Percentiles rank a stretch among this genome's conserved stretches.
Conservation (phyloP, 1,140 invertebrate genomes). For the Drosophila arawakana region DNA sequence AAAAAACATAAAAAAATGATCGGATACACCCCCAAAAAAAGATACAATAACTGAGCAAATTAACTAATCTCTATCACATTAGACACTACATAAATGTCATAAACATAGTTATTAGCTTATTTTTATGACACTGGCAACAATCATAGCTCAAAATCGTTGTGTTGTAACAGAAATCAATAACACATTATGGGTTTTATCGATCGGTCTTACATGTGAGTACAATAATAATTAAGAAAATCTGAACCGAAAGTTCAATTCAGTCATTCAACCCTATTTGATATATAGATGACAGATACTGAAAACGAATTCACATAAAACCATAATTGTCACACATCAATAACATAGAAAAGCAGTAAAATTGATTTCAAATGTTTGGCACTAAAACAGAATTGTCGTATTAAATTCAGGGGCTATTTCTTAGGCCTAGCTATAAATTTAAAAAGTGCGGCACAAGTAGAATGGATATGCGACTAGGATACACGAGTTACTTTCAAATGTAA, state of each 20-base stretch:
- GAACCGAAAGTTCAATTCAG: background rate
- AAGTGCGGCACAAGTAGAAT: background rate
- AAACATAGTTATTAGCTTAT: conserved; percentile 2
- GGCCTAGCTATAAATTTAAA: background rate
- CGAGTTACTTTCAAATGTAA: too few species aligned
- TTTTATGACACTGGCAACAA: conserved; percentile 8
- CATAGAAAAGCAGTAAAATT: conserved; percentile 47
- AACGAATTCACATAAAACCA: conserved; percentile 57
- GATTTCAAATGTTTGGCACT: conserved; percentile 31
- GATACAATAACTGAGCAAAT: background rate
- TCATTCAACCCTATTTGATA: background rate
- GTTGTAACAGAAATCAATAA: background rate
- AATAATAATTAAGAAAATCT: conserved; percentile 1
- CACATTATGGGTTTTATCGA: conserved; percentile 12
- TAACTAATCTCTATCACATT: background rate
- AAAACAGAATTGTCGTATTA: background rate
- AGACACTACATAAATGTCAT: background rate
- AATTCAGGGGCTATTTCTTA: too few species aligned
- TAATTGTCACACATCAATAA: conserved; percentile 54
- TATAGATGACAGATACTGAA: conserved; percentile 44
- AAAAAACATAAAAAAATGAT: too few species aligned
- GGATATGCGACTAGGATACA: too few species aligned
- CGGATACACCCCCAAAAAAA: too few species aligned
- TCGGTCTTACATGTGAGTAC: background rate
- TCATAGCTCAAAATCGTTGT: background rate